Conservation (phyloP, 2,113 vertebrate species). For the Rhinoderma darwinii region DNA sequence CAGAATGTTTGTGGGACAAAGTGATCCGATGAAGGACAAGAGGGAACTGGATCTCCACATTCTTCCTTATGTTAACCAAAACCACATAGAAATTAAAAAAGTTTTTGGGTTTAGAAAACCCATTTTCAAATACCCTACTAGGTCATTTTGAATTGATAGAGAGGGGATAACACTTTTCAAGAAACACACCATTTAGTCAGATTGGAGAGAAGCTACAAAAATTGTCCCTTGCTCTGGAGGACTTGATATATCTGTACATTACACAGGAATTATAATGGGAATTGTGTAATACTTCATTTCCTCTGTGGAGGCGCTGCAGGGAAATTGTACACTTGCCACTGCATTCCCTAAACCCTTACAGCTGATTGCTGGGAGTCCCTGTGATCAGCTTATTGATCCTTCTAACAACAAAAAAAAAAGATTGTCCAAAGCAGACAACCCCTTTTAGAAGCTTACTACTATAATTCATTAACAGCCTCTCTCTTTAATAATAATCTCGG, state of each 20-base stretch:
- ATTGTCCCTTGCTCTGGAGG: not conserved
- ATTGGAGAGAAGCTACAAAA: no score
- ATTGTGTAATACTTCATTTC: not conserved
- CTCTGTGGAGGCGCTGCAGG: not conserved
- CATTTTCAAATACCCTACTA: not conserved
- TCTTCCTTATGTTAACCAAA: not conserved
- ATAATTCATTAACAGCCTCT: not conserved
- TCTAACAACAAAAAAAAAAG: not conserved
- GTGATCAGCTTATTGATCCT: not conserved
- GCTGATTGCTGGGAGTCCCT: not conserved
- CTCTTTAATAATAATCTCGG: not conserved
- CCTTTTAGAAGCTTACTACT: not conserved
- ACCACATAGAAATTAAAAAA: not conserved
- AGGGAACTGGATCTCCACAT: slow-evolving; percentile 24
- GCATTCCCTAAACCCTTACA: not conserved
- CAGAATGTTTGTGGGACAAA: slow-evolving; percentile 36
- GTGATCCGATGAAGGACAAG: slow-evolving; percentile 44
- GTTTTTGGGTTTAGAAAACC: not conserved
- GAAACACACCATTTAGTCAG: no score
- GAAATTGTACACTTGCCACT: not conserved
- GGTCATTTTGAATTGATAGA: not conserved
- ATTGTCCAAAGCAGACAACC: not conserved
- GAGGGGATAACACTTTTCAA: not conserved
- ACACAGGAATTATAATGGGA: not conserved
- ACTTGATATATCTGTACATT: not conserved